phyloP scores from a whole-genome alignment of 2,888 invertebrate genomes.

The Parnassius smintheus region DNA sequence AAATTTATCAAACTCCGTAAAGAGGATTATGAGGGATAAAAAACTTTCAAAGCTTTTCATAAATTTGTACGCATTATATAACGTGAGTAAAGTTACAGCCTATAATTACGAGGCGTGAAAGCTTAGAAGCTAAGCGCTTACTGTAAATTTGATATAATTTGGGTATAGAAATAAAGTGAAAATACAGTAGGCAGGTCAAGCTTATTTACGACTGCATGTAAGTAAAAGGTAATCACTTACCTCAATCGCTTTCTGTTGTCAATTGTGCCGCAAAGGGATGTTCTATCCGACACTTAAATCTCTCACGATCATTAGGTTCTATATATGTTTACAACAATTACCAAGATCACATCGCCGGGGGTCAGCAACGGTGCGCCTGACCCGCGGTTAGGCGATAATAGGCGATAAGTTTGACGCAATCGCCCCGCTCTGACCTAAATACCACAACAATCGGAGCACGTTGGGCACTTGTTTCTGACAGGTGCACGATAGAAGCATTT shows the following conservation, averaged over 20 bases:
- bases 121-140: no score
- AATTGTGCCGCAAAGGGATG: constrained; percentile 18
- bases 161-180: no score
- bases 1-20: no score
- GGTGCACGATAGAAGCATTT: constrained; percentile 12
- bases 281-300: constrained; percentile 47
- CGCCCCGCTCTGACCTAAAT: constrained; percentile 33
- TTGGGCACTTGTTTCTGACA: constrained; percentile 18
- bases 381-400: constrained; percentile 33
- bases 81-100: no score
- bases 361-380: constrained; percentile 40
- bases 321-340: constrained; percentile 64
- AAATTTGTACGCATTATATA: no score
- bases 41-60: no score
- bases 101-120: no score
- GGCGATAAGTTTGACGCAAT: constrained; percentile 30
- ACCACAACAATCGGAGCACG: constrained; percentile 13
- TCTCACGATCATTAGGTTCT: constrained; percentile 38
- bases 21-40: no score
- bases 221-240: background rate
- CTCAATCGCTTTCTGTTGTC: constrained; percentile 16
- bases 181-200: no score
- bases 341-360: constrained; percentile 47
- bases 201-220: no score
- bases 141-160: no score